These are phyloP conservation scores for Spheniscus mendiculus DNA, from an alignment of 2,113 vertebrate genomes.

Conservation along the genomic window DNA sequence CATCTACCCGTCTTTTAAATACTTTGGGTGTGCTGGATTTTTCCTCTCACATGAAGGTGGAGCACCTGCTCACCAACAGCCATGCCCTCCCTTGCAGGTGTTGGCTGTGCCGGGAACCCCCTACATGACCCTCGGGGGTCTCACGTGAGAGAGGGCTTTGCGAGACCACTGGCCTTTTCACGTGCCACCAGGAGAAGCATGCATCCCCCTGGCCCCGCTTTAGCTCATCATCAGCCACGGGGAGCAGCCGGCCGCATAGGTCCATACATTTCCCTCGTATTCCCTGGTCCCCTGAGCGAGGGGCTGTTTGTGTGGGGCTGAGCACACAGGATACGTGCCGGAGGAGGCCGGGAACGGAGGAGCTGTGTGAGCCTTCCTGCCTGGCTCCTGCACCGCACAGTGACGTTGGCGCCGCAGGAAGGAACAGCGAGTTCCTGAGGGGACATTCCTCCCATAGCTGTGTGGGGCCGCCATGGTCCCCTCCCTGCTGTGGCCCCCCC, in stretches of 20 bases:
- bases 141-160: not conserved
- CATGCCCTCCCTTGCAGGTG: not conserved
- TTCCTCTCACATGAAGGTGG: not conserved
- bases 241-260: rapidly evolving
- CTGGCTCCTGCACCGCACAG: not conserved
- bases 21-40: rapidly evolving
- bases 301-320: not conserved
- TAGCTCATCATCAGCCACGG: rapidly evolving
- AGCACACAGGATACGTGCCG: not conserved
- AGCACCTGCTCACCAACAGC: not conserved
- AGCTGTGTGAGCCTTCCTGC: not conserved
- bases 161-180: not conserved
- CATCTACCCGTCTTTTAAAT: too few species aligned
- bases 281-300: rapidly evolving
- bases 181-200: rapidly evolving
- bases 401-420: slow-evolving; percentile 61
- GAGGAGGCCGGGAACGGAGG: not conserved
- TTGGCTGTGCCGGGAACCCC: not conserved
- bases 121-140: rapidly evolving
- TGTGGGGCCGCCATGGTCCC: not conserved
- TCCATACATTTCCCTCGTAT: not conserved
- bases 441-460: slow-evolving; percentile 72
- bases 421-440: slow-evolving; percentile 70
- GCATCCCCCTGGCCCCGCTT: not conserved
- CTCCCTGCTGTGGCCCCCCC: not conserved